These are phyloP conservation scores for Coregonus sp. DNA, from an alignment of 2,797 vertebrate species.

Conservation along the genomic window DNA sequence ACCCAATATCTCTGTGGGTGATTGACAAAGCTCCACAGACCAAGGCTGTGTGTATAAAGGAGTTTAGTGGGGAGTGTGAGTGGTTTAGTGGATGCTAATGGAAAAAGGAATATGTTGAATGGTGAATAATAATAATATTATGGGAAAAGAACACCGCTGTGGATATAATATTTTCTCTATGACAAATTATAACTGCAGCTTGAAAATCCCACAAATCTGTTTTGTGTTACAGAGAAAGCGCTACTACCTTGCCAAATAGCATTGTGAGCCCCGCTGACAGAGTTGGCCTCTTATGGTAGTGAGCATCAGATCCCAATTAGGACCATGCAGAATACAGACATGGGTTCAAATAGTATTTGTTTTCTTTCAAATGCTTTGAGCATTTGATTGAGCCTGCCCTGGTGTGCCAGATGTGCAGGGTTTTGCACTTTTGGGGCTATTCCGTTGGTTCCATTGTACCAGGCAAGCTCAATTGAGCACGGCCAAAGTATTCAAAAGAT, in stretches of 20 bases:
- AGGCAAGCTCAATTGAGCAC: background rate
- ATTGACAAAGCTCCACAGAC: conserved; percentile 16
- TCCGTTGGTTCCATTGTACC: background rate
- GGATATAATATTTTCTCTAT: conserved; percentile 4
- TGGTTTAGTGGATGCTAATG: conserved; percentile 13
- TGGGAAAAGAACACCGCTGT: background rate
- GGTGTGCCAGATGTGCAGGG: background rate
- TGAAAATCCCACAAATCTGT: conserved; percentile 15
- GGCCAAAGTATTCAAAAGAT: background rate
- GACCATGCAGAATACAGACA: background rate
- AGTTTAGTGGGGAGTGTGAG: conserved; percentile 1
- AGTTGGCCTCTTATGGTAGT: background rate
- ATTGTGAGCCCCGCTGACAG: conserved; percentile 2
- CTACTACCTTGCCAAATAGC: conserved; percentile 4
- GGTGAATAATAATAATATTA: background rate
- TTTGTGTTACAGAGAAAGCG: conserved; percentile 12
- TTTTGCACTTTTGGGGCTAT: background rate
- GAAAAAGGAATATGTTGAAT: conserved; percentile 3
- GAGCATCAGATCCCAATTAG: conserved; percentile 3
- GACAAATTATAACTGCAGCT: conserved; percentile 11
- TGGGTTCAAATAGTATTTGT: background rate
- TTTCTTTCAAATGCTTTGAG: background rate
- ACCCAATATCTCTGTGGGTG: conserved; percentile 5
- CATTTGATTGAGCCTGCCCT: background rate
- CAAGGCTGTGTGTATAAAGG: background rate